A percentile compares a stretch with the other conserved stretches of the same genome.
phyloP scores from a whole-genome alignment of 2,888 invertebrate species.

The Tuberolachnus salignus region DNA sequence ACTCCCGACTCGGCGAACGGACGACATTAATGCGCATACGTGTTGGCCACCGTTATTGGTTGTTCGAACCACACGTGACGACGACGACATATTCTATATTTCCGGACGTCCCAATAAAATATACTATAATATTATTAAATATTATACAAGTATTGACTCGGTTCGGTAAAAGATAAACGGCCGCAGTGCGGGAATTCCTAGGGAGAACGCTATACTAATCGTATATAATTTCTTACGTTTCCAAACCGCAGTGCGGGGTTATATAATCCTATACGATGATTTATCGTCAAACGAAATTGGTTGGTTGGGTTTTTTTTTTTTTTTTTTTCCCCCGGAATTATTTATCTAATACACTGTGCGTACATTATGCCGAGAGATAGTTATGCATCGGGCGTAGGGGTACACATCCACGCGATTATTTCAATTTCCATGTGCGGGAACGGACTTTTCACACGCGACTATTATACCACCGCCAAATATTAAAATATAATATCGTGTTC shows the following conservation, averaged over 20 bases:
- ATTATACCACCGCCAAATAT: neutral
- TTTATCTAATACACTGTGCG: neutral
- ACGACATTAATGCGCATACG: neutral
- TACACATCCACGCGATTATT: neutral
- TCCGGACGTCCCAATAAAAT: slow-evolving; percentile 32
- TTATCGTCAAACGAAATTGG: slow-evolving; percentile 27
- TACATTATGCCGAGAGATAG: too few species aligned
- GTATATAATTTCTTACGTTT: neutral
- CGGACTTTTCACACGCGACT: neutral
- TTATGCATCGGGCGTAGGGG: too few species aligned
- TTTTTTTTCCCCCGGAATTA: neutral
- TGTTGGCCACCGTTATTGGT: slow-evolving; percentile 37
- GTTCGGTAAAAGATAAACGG: too few species aligned
- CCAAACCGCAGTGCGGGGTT: neutral
- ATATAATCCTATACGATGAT: too few species aligned
- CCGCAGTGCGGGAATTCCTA: too few species aligned
- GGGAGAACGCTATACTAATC: too few species aligned
- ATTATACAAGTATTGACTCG: too few species aligned
- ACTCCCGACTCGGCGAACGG: too few species aligned
- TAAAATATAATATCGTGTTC: too few species aligned
- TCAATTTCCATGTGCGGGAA: neutral
- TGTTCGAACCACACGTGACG: slow-evolving; percentile 19
- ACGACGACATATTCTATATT: slow-evolving; percentile 5
- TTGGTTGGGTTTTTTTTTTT: too few species aligned
- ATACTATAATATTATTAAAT: too few species aligned